A percentile compares a stretch with the other conserved stretches of the same genome.
These are phyloP conservation scores for Ichneumon xanthorius DNA, from an alignment of 2,888 invertebrate species.

Conservation along the genomic window DNA sequence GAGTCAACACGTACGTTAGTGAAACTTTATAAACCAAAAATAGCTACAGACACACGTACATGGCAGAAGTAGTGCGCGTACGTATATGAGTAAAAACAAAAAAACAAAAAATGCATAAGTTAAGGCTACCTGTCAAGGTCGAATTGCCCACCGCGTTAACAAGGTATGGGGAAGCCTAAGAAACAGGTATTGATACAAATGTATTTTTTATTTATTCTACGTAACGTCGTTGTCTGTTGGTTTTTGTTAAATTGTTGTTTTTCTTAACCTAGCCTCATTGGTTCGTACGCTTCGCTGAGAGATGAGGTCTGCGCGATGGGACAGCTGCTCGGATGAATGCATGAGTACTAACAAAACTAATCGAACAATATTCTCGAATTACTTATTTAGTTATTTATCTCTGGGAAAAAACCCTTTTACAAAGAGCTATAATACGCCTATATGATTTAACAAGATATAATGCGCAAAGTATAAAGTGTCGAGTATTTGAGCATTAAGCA, in stretches of 20 bases:
- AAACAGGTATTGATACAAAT: conserved; percentile 73
- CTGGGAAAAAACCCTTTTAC: no score
- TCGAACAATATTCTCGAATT: neutral
- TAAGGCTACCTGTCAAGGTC: conserved; percentile 82
- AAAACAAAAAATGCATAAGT: conserved; percentile 80
- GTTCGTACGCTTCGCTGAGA: neutral
- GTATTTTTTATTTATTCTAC: conserved; percentile 29
- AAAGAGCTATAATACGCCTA: no score
- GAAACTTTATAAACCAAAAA: conserved; percentile 16
- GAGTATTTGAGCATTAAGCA: no score
- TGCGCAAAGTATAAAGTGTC: no score
- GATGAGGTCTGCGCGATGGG: neutral
- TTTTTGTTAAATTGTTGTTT: neutral
- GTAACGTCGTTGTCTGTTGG: neutral
- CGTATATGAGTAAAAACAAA: conserved; percentile 11
- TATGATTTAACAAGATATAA: no score
- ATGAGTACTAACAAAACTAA: neutral
- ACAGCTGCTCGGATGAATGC: neutral
- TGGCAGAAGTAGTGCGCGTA: conserved; percentile 19
- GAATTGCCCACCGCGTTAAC: conserved; percentile 82
- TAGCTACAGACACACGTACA: neutral
- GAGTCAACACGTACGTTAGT: conserved; percentile 9
- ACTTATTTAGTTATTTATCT: no score
- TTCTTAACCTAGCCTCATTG: neutral
- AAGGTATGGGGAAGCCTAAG: conserved; percentile 81